phyloP scores from a whole-genome alignment of 2,113 vertebrate genomes.

The Lutjanus erythropterus region DNA sequence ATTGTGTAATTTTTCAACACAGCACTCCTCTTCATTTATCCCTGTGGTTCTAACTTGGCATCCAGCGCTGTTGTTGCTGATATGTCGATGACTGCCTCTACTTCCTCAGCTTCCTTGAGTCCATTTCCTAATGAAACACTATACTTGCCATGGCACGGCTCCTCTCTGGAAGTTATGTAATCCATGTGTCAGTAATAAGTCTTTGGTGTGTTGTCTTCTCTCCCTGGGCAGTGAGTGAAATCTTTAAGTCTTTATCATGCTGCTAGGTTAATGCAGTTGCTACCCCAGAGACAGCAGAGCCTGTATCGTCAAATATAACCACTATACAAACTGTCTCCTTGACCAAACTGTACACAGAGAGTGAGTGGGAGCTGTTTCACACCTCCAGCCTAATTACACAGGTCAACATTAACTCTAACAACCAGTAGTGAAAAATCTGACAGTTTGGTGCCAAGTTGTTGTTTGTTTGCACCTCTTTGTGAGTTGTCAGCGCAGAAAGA shows the following conservation, averaged over 20 bases:
- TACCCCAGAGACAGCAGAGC: background rate
- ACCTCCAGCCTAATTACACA: constrained; percentile 10
- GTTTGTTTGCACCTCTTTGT: constrained; percentile 49
- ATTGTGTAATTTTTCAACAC: too few relatives aligned
- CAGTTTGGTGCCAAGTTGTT: constrained; percentile 53
- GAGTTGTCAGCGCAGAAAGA: constrained; percentile 30
- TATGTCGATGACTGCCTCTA: background rate
- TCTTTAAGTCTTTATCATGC: constrained; percentile 46
- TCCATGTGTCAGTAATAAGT: constrained; percentile 54
- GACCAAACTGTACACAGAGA: background rate
- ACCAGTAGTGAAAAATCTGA: constrained; percentile 44
- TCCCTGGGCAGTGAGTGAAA: constrained; percentile 1
- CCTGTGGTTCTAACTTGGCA: constrained; percentile 24
- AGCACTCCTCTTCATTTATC: constrained; percentile 31
- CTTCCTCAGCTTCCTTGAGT: constrained; percentile 5
- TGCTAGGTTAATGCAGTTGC: constrained; percentile 19
- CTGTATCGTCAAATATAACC: background rate
- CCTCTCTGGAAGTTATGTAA: constrained; percentile 50
- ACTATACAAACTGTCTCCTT: background rate
- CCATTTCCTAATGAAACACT: constrained; percentile 60
- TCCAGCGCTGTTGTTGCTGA: constrained; percentile 7
- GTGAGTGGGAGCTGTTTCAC: constrained; percentile 25
- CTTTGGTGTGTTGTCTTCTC: constrained; percentile 40
- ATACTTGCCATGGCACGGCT: constrained; percentile 14
- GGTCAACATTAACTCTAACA: constrained; percentile 51